phyloP scores from a whole-genome alignment of 2,113 vertebrate genomes.

The Dryoscopus gambensis region DNA sequence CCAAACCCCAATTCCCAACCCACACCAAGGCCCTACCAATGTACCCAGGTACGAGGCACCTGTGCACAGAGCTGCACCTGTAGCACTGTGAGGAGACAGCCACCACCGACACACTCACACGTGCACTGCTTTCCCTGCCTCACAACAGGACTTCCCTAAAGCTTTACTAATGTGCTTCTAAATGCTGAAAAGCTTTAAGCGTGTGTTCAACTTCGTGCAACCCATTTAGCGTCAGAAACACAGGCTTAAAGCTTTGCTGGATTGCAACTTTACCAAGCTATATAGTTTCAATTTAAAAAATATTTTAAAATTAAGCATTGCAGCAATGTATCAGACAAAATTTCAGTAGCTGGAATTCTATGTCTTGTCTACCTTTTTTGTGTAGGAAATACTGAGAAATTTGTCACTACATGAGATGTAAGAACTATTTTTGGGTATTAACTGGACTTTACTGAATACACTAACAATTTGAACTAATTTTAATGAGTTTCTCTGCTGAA shows the following conservation, averaged over 20 bases:
- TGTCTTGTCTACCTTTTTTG: not conserved
- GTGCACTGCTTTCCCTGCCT: not conserved
- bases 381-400: not conserved
- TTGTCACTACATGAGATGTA: not conserved
- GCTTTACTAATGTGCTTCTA: not conserved
- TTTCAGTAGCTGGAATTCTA: not conserved
- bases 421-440: not conserved
- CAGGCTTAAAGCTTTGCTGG: not conserved
- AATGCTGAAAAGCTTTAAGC: not conserved
- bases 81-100: not conserved
- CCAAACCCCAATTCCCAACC: not conserved
- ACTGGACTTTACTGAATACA: not conserved
- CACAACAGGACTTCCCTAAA: not conserved
- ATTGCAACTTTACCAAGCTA: not conserved
- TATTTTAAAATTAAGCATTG: not conserved
- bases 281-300: not conserved
- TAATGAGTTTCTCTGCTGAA: not conserved
- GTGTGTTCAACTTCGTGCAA: not conserved
- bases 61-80: not conserved
- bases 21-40: not conserved
- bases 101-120: not conserved
- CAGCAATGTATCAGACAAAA: not conserved
- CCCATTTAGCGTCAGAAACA: not conserved
- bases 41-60: not conserved
- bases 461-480: not conserved